Base-by-base conservation (phyloP, 2,113 vertebrate genomes). In the Alosa alosa region DNA sequence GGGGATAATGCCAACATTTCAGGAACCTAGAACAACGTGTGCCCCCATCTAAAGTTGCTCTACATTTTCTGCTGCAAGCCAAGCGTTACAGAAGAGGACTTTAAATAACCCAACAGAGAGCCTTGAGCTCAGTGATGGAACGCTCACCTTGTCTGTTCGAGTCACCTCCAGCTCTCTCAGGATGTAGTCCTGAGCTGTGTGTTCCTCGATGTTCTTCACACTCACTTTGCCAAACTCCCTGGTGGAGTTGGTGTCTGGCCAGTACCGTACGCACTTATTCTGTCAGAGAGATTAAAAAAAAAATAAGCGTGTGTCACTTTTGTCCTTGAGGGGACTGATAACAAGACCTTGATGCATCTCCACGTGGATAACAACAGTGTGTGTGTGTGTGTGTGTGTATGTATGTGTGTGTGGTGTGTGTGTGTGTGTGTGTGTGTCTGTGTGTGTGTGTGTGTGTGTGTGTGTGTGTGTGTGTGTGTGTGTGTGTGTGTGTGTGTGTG, bases 241-340 rank as follows among this genome's bases (percentile, higher is more conserved):
- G 57, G 91, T 57, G 89, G 90, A 75, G 0, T 94, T 68, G 20
- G 92, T 89, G 86, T 97, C 96, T 0, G 97, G 96, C 97, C 96
- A 97, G 92, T 97, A 96, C 1, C 93, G 91, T 84, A 96, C 96
- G 87, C 97, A 98, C 88, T 97, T 97, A 91, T 97, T 97, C 97
- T 97, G 90, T n/a, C 18, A 85, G 22, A 75, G 31, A 78, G 49
- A 52, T 41, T 84, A 46, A 85, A 39, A 83, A 39, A 75, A 11
- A 78, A 39, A 41, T 5, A 78, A 17, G 39, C 11, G n/a, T 25
- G 11, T n/a, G 60, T 78, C 25, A 39, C 31, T 41, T 36, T 78
- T 39, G 72, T 39, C 72, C 72, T 78, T 78, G 72, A 36, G 68
- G 25, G 68, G 25, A 57, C 18, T 57, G 55, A 57, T 57, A 57